Base-by-base conservation (phyloP, 1,140 invertebrate species). In the Eupeodes corollae region DNA sequence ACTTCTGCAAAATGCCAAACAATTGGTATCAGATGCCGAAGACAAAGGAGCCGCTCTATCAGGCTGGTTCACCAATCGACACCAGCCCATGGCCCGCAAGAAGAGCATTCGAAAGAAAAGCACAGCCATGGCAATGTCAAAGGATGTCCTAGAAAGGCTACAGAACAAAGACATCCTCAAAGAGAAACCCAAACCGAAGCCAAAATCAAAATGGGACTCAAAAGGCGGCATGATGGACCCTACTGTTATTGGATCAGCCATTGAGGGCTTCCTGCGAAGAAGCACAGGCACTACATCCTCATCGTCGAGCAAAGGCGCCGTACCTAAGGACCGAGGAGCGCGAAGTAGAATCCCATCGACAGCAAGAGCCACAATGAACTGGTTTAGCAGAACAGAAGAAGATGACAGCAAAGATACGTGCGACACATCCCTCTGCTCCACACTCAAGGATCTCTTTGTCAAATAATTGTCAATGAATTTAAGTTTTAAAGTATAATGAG, bases 401-500 rank as follows among this genome's bases (percentile, higher is more conserved):
- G 79, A 83, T 31, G 80, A 80, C 12, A 70, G 75, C 5, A 64
- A 72, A 18, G 81, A 84, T 48, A 75, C 80, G 10, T 86, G 83
- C 67, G 84, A 88, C 47, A 79, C 79, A 13, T 83, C 80, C 12
- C 74, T 88, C 42, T 88, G 85, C 66, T 81, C 84, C 33, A 84
- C 84, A 10, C 70, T 89, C 11, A 88, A 88, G 67, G 84, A 88
- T 63, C 75, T 89, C 8, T 88, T 89, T 64, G 84, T 86, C 31
- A 84, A 84, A 74, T 84, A 79, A 71, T 52, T 60, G 46, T 26
- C 21, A 26, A 26, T 26, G 21, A 26, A 26, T 26, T 8, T 26
- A 26, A 26, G 21, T 26, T 26, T 26, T 26, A 26, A 26, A 26
- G 21, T 26, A 8, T 26, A 26, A 26, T 26, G 21, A 3, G 21